A percentile compares a stretch with the other conserved stretches of the same genome.
These are phyloP conservation scores for Chelonus insularis DNA, from an alignment of 1,140 invertebrate species.

Conservation along the genomic window DNA sequence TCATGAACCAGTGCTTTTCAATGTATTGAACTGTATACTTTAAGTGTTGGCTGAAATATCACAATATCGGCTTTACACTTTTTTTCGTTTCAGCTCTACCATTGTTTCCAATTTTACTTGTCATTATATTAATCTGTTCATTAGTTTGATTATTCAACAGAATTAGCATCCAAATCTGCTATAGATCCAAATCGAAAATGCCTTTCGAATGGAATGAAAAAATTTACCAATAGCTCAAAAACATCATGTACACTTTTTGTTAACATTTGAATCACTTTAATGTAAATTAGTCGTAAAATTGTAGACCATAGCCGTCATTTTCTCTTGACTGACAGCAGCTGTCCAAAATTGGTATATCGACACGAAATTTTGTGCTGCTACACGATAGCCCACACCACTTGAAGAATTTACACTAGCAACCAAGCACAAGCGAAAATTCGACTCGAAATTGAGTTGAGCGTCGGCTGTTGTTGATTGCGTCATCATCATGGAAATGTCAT, in stretches of 20 bases:
- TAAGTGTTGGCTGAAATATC: neutral
- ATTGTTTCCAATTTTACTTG: no score
- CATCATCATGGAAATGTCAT: constrained; percentile 20
- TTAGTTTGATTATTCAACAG: no score
- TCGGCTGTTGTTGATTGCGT: constrained; percentile 15
- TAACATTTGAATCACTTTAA: neutral
- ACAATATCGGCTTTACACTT: neutral
- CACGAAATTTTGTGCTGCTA: constrained; percentile 4
- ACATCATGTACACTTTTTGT: no score
- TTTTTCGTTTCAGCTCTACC: neutral
- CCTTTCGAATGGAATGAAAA: no score
- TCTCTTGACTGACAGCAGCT: constrained; percentile 1
- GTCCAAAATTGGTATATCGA: constrained; percentile 9
- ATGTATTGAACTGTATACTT: neutral
- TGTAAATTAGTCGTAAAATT: constrained; percentile 3
- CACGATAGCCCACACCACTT: neutral
- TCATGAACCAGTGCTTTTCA: constrained; percentile 8
- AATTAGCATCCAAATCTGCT: no score
- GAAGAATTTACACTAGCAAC: neutral
- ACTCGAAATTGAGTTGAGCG: constrained; percentile 8
- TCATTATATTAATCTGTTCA: no score
- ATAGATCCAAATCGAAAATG: no score
- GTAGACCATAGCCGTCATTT: neutral
- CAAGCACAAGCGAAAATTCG: neutral
- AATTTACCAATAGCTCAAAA: no score